phyloP scores from a whole-genome alignment of 2,888 invertebrate species.

The Cheilosia scutellata region DNA sequence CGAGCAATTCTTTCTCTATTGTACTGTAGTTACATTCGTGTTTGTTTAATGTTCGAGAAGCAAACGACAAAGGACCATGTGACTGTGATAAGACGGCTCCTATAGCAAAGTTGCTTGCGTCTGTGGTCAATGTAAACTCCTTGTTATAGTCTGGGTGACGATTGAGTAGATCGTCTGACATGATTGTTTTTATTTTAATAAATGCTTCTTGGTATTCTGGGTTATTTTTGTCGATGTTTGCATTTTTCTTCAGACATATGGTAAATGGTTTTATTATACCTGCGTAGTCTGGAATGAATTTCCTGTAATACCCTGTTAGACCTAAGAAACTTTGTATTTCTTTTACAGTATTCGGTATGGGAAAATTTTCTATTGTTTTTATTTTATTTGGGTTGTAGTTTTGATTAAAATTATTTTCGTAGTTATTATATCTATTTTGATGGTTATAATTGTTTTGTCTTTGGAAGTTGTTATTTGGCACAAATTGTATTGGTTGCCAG shows the following conservation, averaged over 20 bases:
- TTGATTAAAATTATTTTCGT: conserved; percentile 2
- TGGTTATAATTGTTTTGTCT: conserved; percentile 18
- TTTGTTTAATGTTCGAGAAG: conserved; percentile 7
- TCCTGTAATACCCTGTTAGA: conserved; percentile 2
- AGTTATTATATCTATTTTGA: conserved; percentile 9
- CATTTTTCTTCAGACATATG: conserved; percentile 11
- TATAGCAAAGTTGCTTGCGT: conserved; percentile 18
- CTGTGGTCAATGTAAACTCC: background rate
- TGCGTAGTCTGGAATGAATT: conserved; percentile 1
- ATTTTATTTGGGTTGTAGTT: background rate
- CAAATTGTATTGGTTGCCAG: conserved; percentile 3
- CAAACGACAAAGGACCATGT: conserved; percentile 8
- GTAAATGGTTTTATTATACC: conserved; percentile 17
- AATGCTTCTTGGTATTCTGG: background rate
- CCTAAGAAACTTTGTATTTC: conserved; percentile 12
- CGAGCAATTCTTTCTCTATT: conserved; percentile 1
- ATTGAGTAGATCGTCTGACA: background rate
- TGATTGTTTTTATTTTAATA: background rate
- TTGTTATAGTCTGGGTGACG: background rate
- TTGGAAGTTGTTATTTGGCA: background rate
- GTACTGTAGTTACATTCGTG: conserved; percentile 2
- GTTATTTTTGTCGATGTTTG: conserved; percentile 4
- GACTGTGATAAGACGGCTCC: conserved; percentile 13
- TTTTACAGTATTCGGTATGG: conserved; percentile 12
- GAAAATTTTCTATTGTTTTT: conserved; percentile 8